Evolutionary conservation across 1,140 invertebrate genomes (phyloP), one percentile per base, ranked within the genome.

Genomic region (Drosophila albomicans): DNA sequence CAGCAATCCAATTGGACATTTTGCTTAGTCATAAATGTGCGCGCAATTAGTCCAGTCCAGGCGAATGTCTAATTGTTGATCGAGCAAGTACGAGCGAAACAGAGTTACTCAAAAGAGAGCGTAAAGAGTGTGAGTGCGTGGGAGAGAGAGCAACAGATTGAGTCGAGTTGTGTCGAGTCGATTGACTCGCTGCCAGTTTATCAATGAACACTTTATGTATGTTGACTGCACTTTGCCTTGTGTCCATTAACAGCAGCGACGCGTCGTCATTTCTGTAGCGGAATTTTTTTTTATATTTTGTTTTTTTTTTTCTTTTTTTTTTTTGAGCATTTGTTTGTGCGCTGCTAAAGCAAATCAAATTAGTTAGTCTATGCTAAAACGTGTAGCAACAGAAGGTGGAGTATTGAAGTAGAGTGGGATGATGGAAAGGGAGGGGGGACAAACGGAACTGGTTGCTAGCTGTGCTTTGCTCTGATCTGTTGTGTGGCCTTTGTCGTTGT

Each of bases 11-110:
- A 68, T 74, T 68, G 71, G 64, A 74, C 38, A 68, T 86, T 86
- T 79, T 28, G 82, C 76, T 86, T 86, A 82, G 82, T 86, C 82
- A 88, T 88, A 84, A 62, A 70, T 80, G 79, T 78, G 72, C 81
- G 81, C 71, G 70, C 82, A 85, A 81, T 86, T 86, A 78, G 75
- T 86, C 66, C 82, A 85, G 79, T 58, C 43, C 65, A 61, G 32
- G 32, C 54, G 57, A 69, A 69, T 63, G 57, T 69, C 66, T 63
- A 62, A 75, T 75, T 75, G 66, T 35, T 30, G 66, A 75, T 75
- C 45, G 30, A 8, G 5, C 28, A 32, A 30, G 35, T 48, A 16
- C 41, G 54, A 56, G 43, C 3, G 13, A 20, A 13, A 68, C 13
- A 52, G 28, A 45, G 28, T 25, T 5, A 7, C 45, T 13, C 1